Conservation (phyloP, 2,797 vertebrate genomes). For the Hephaestus fuliginosus region DNA sequence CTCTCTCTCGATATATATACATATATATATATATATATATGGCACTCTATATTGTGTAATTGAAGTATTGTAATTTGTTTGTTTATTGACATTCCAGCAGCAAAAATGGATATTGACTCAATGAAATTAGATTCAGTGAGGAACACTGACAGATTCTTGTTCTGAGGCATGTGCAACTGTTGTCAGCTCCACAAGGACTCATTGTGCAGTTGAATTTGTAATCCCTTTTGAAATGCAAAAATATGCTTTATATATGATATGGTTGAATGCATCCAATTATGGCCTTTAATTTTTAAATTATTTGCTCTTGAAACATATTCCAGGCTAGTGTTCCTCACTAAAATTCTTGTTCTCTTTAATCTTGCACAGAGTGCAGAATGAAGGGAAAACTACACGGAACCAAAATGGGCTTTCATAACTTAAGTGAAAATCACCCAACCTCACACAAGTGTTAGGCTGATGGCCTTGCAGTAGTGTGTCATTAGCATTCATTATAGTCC, state of each 20-base stretch:
- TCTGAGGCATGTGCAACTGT: constrained; percentile 69
- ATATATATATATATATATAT: no score
- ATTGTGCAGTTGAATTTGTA: constrained; percentile 76
- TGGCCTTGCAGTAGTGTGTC: constrained; percentile 84
- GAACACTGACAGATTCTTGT: constrained; percentile 68
- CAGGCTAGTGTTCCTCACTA: constrained; percentile 55
- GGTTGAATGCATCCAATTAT: constrained; percentile 81
- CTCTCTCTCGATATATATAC: no score
- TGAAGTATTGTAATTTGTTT: constrained; percentile 49
- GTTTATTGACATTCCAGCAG: constrained; percentile 62
- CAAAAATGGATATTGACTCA: constrained; percentile 45
- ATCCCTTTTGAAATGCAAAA: constrained; percentile 83
- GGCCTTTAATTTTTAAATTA: constrained; percentile 74
- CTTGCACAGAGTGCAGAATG: constrained; percentile 38
- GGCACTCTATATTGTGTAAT: constrained; percentile 16
- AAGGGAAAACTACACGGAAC: constrained; percentile 51
- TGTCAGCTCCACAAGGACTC: constrained; percentile 74
- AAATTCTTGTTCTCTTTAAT: constrained; percentile 62
- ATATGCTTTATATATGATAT: constrained; percentile 78
- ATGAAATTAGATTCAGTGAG: constrained; percentile 61
- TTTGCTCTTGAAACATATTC: constrained; percentile 73
- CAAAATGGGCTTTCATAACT: constrained; percentile 74
- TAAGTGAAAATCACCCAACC: constrained; percentile 82
- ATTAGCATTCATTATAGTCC: constrained; percentile 90
- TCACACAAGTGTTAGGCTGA: constrained; percentile 76